Evolutionary conservation across 2,113 vertebrate genomes (phyloP).

Genomic region (Dasyprocta punctata): DNA sequence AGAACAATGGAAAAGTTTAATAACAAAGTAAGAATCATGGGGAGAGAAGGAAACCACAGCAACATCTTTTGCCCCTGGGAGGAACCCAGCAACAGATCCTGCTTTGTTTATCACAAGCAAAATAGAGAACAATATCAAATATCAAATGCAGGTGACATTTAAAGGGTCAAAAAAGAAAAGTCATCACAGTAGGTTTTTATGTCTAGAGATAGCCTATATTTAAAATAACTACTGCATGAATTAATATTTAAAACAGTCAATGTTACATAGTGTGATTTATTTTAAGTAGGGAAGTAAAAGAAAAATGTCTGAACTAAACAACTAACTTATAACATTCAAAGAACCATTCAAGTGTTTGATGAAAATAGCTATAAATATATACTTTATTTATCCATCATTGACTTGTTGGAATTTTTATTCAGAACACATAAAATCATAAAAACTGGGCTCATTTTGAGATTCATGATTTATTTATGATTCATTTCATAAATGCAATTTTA

Average conservation of each 20-base stretch:
- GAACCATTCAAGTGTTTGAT: background rate
- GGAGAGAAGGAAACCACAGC: background rate
- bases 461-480: slow-evolving; percentile 35
- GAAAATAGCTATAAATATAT: slow-evolving; percentile 22
- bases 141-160: background rate
- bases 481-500: background rate
- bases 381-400: background rate
- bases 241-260: slow-evolving; percentile 16
- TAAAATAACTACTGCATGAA: background rate
- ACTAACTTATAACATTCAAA: background rate
- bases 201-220: background rate
- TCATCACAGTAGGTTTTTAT: background rate
- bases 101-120: background rate
- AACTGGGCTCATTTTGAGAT: background rate
- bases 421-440: background rate
- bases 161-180: background rate
- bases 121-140: background rate
- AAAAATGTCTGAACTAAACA: background rate
- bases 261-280: background rate
- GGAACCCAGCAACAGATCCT: background rate
- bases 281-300: background rate
- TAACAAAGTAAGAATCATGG: background rate
- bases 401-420: background rate
- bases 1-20: background rate
- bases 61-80: too few species aligned